Base-by-base conservation (phyloP, 2,113 vertebrate genomes). In the Platysteira castanea region DNA sequence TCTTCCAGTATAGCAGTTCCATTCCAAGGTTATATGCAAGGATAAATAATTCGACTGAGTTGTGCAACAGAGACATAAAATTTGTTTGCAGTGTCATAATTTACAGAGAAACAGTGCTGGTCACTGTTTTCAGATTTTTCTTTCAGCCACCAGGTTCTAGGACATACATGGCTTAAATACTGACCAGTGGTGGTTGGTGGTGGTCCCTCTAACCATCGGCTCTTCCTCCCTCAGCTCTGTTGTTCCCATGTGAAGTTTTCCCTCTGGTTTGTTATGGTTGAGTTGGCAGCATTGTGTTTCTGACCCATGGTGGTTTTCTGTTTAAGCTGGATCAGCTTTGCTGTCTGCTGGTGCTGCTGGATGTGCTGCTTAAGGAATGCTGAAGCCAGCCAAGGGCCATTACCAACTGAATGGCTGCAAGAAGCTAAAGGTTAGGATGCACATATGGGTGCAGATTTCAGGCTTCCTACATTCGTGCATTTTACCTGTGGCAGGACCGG, bases 41-140 rank as follows among this genome's bases (percentile, higher is more conserved):
- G 41, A 33, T 71, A 49, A 44, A 68, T 47, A 70, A 76, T 89
- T 84, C 46, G 57, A 42, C 53, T 2, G 26, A 63, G 44, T 46
- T 64, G 54, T 74, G 59, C 20, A 84, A 31, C 57, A 56, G 42
- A 47, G 52, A 5, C 37, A 4, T 78, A 76, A 19, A n/a, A 42
- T 27, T 49, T 54, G 22, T 67, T 53, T 63, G 44, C 33, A 57
- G 0, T 75, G 50, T 23, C 37, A 13, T 17, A 63, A 11, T 46
- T 81, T 88, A 82, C 24, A 78, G 59, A 71, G 59, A 75, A 97
- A 60, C 37, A 14, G 37, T 61, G 60, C 78, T 54, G 90, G 70
- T 91, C 73, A 67, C 13, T 89, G 71, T 92, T 93, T 83, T 73
- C n/a, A 37, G 50, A 26, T 81, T 91, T 96, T 95, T 54, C 41